phyloP scores from a whole-genome alignment of 2,888 invertebrate species.

The Cerastis rubricosa region DNA sequence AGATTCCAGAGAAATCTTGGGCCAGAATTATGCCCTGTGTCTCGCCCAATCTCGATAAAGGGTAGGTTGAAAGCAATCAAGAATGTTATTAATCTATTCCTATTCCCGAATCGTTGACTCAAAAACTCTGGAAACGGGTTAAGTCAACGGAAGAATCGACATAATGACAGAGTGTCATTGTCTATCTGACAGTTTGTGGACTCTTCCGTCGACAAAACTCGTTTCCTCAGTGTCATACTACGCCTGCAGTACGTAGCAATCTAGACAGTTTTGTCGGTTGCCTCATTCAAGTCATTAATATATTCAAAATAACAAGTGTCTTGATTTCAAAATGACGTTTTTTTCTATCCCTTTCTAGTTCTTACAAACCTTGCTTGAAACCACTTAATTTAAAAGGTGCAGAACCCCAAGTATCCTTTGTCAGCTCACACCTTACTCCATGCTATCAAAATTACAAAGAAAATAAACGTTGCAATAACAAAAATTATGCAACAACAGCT shows the following conservation, averaged over 20 bases:
- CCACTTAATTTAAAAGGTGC: neutral
- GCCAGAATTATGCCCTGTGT: too few species aligned
- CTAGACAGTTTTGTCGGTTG: too few species aligned
- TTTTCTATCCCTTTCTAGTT: neutral
- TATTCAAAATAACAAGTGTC: neutral
- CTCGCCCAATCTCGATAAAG: neutral
- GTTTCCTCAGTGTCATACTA: too few species aligned
- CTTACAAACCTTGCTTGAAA: neutral
- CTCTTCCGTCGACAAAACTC: too few species aligned
- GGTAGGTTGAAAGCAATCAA: neutral
- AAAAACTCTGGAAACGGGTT: too few species aligned
- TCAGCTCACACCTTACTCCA: neutral
- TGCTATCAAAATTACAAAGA: constrained; percentile 56
- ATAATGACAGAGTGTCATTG: too few species aligned
- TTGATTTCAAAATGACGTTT: neutral
- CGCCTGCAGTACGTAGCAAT: too few species aligned
- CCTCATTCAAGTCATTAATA: neutral
- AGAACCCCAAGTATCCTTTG: constrained; percentile 35
- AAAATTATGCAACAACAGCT: constrained; percentile 44
- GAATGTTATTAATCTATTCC: neutral
- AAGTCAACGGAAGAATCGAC: too few species aligned
- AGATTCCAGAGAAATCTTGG: too few species aligned
- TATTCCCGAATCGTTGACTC: too few species aligned
- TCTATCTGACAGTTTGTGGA: too few species aligned
- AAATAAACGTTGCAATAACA: constrained; percentile 38